phyloP scores from a whole-genome alignment of 2,113 vertebrate species.

The Larimichthys crocea region DNA sequence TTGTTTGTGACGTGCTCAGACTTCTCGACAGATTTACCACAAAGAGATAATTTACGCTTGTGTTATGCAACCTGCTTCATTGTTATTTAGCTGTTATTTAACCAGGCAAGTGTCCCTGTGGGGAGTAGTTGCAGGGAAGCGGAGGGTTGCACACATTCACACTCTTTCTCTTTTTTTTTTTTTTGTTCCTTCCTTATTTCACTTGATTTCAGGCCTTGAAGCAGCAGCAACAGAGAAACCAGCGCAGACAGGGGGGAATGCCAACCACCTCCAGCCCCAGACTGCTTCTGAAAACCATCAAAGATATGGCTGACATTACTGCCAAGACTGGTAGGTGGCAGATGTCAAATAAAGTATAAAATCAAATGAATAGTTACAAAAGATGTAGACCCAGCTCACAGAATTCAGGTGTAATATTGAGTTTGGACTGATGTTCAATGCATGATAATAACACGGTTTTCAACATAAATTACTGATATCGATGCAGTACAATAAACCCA shows the following conservation, averaged over 20 bases:
- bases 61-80: slow-evolving; percentile 43
- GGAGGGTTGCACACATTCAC: slow-evolving; percentile 24
- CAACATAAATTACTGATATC: not conserved
- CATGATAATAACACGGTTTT: slow-evolving; percentile 2
- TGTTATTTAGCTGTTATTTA: slow-evolving; percentile 63
- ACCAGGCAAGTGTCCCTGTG: slow-evolving; percentile 43
- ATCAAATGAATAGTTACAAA: not conserved
- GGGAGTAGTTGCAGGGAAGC: slow-evolving; percentile 38
- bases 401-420: not conserved
- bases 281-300: slow-evolving; percentile 90
- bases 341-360: not conserved
- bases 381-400: not conserved
- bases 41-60: slow-evolving; percentile 29
- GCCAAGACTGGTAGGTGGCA: slow-evolving; percentile 85
- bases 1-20: slow-evolving; percentile 36
- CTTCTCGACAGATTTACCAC: slow-evolving; percentile 36
- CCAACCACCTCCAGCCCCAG: slow-evolving; percentile 87
- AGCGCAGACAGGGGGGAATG: slow-evolving; percentile 89
- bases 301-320: slow-evolving; percentile 83
- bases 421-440: not conserved
- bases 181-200: slow-evolving; percentile 27
- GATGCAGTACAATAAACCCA: slow-evolving; percentile 20
- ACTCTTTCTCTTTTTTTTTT: slow-evolving; percentile 43
- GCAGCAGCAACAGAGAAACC: slow-evolving; percentile 93
- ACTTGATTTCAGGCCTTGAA: slow-evolving; percentile 87